A percentile compares a stretch with the other conserved stretches of the same genome.
phyloP scores from a whole-genome alignment of 2,797 vertebrate genomes.

The Danio aesculapii region DNA sequence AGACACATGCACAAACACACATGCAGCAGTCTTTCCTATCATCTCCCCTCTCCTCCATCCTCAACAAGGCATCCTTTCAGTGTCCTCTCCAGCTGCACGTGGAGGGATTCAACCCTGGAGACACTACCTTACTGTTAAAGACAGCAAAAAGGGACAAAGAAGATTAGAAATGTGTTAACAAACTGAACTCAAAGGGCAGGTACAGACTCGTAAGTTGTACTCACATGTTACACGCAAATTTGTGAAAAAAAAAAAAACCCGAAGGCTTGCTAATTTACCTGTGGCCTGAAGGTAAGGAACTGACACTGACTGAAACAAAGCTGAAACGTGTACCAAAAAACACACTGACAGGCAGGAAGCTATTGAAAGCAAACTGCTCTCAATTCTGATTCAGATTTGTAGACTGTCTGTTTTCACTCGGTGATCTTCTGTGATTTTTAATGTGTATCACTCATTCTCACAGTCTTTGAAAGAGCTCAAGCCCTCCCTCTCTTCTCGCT shows the following conservation, averaged over 20 bases:
- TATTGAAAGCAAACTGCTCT: background rate
- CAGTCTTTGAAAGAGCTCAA: slow-evolving; percentile 41
- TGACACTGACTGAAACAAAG: background rate
- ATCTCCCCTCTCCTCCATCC: slow-evolving; percentile 72
- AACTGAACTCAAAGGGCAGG: slow-evolving; percentile 27
- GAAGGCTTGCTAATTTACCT: slow-evolving; percentile 14
- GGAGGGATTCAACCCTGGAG: slow-evolving; percentile 71
- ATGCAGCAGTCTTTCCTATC: slow-evolving; percentile 78
- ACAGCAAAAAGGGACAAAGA: slow-evolving; percentile 39
- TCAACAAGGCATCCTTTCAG: slow-evolving; percentile 83
- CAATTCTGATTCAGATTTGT: background rate
- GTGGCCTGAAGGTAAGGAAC: slow-evolving; percentile 37
- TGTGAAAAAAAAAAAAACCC: background rate
- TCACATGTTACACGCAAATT: slow-evolving; percentile 1
- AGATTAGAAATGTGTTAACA: slow-evolving; percentile 54
- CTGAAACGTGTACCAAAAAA: background rate
- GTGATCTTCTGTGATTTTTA: slow-evolving; percentile 61
- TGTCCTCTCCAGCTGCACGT: slow-evolving; percentile 79
- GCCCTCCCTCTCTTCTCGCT: slow-evolving; percentile 41
- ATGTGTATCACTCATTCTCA: slow-evolving; percentile 58
- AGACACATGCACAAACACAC: slow-evolving; percentile 69
- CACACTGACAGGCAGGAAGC: background rate
- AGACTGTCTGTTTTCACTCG: slow-evolving; percentile 63
- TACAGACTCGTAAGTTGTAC: slow-evolving; percentile 33
- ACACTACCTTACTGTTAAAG: slow-evolving; percentile 79